Conservation (phyloP, 2,888 invertebrate genomes). For the Synergus itoensis region DNA sequence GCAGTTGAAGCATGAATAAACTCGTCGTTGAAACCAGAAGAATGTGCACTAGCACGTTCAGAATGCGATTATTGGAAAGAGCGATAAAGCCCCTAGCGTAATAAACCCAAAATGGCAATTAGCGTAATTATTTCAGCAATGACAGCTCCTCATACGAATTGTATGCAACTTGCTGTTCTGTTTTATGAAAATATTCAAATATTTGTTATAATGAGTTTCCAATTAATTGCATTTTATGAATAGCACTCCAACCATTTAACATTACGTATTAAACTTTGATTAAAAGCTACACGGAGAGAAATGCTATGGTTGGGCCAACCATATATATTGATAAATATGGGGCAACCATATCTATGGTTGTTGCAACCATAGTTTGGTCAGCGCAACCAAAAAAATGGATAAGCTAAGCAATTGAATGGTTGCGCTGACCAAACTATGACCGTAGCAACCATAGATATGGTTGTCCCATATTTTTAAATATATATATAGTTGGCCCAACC, state of each 20-base stretch:
- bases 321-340: too few relatives aligned
- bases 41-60: conserved; percentile 37
- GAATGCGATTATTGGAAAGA: conserved; percentile 37
- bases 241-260: background rate
- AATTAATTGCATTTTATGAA: background rate
- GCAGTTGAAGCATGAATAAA: conserved; percentile 32
- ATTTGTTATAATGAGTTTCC: background rate
- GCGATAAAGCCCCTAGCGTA: conserved; percentile 36
- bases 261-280: background rate
- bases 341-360: too few relatives aligned
- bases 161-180: background rate
- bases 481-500: too few relatives aligned
- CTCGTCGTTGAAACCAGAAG: conserved; percentile 1
- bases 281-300: background rate
- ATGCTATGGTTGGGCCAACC: too few relatives aligned
- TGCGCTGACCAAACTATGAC: too few relatives aligned
- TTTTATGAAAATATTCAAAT: background rate
- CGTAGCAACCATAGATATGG: too few relatives aligned
- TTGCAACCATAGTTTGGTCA: too few relatives aligned
- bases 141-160: conserved; percentile 6
- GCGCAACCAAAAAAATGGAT: too few relatives aligned
- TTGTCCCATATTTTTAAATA: too few relatives aligned
- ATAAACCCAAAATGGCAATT: conserved; percentile 40
- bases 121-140: conserved; percentile 38
- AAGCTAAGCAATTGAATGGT: too few relatives aligned